Evolutionary conservation across 2,113 vertebrate species (phyloP).

Genomic region (Lathamus discolor): DNA sequence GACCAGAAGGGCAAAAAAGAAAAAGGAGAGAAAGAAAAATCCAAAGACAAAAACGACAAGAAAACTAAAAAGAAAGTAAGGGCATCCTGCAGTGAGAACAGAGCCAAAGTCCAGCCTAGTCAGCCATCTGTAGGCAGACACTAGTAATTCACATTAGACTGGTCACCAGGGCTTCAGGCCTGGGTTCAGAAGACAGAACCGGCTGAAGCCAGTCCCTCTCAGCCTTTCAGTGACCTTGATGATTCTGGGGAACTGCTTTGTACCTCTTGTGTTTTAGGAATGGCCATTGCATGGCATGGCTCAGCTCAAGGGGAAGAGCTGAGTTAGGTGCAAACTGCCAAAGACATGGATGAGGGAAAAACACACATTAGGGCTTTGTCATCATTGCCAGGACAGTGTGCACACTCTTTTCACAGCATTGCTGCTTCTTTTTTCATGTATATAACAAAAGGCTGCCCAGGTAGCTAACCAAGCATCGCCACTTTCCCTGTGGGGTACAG

Average conservation of each 20-base stretch:
- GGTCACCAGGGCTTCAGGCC: neutral
- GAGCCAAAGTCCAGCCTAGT: neutral
- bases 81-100: neutral
- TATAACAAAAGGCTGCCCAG: neutral
- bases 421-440: neutral
- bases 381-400: neutral
- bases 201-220: neutral
- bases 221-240: neutral
- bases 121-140: neutral
- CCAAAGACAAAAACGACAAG: neutral
- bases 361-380: neutral
- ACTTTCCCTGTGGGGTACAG: neutral
- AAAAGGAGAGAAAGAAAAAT: constrained; percentile 21
- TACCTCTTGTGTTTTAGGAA: neutral
- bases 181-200: neutral
- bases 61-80: constrained; percentile 39
- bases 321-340: neutral
- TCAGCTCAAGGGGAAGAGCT: neutral
- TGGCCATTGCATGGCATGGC: fast-evolving
- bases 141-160: neutral
- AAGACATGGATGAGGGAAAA: neutral
- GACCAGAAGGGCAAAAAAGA: constrained; percentile 36
- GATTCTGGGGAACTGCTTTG: neutral
- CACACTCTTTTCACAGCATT: neutral
- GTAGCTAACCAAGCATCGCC: neutral